Evolutionary conservation across 2,113 vertebrate genomes (phyloP).

Genomic region (Coryphaenoides rupestris): DNA sequence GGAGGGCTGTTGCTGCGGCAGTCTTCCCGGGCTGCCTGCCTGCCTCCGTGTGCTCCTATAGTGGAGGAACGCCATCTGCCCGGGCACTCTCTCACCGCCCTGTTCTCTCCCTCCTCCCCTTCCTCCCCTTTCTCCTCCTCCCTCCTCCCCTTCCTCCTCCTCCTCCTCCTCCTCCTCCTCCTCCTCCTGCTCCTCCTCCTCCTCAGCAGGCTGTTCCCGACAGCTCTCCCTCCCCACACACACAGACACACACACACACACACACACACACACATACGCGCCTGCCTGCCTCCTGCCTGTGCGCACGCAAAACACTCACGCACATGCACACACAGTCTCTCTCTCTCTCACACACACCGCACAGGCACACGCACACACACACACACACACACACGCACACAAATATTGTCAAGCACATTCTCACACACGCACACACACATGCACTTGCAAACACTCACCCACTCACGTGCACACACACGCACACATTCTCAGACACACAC

Average conservation of each 20-base stretch:
- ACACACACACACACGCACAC: not conserved
- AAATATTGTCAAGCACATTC: too few relatives aligned
- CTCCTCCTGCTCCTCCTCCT: constrained; percentile 42
- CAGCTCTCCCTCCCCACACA: constrained; percentile 37
- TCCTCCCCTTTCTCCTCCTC: not conserved
- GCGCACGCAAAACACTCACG: not conserved
- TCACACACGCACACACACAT: too few relatives aligned
- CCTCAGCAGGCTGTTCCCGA: constrained; percentile 48
- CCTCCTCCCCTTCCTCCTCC: too few relatives aligned
- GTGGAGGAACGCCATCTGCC: constrained; percentile 65
- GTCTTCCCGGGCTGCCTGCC: constrained; percentile 37
- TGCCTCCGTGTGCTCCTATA: constrained; percentile 49
- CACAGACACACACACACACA: not conserved
- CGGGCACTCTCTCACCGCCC: constrained; percentile 41
- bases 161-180: constrained; percentile 37
- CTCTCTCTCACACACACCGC: not conserved
- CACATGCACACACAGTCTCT: too few relatives aligned
- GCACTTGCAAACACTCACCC: too few relatives aligned
- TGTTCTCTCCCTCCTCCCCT: constrained; percentile 18
- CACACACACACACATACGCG: constrained; percentile 6
- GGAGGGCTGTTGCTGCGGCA: constrained; percentile 41
- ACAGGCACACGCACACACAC: not conserved
- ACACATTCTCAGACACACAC: too few relatives aligned
- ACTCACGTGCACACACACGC: too few relatives aligned
- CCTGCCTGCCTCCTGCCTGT: not conserved